Evolutionary conservation across 2,113 vertebrate genomes (phyloP).

Genomic region (Oncorhynchus masou): DNA sequence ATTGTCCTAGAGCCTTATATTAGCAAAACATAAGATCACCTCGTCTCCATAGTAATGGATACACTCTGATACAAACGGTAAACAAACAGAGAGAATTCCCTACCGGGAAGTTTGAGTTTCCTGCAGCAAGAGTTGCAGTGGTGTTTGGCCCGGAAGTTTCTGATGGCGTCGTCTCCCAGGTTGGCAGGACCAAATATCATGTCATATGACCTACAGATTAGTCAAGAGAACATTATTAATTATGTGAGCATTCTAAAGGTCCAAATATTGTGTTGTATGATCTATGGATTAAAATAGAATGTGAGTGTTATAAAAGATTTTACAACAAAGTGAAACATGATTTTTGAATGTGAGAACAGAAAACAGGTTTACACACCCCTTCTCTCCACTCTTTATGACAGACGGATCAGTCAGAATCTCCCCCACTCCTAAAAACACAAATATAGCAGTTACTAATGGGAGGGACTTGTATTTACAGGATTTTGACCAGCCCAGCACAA

Average conservation of each 20-base stretch:
- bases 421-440: conserved; percentile 81
- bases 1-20: neutral
- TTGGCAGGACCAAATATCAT: conserved; percentile 99
- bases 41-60: too few relatives aligned
- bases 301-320: too few relatives aligned
- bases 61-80: neutral
- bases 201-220: conserved; percentile 83
- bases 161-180: conserved; percentile 94
- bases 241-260: too few relatives aligned
- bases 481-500: neutral
- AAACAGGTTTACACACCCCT: conserved; percentile 77
- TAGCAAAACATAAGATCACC: neutral
- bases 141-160: conserved; percentile 95
- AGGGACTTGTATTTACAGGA: neutral
- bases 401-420: conserved; percentile 98
- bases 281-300: neutral
- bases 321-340: too few relatives aligned
- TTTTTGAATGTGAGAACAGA: neutral
- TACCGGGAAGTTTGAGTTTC: conserved; percentile 98
- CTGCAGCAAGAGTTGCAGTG: conserved; percentile 97
- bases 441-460: neutral
- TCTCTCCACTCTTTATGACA: conserved; percentile 97
- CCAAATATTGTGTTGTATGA: neutral
- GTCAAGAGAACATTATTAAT: neutral
- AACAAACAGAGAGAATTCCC: conserved; percentile 3